Evolutionary conservation across 2,113 vertebrate genomes (phyloP).

Genomic region (Carettochelys insculpta): DNA sequence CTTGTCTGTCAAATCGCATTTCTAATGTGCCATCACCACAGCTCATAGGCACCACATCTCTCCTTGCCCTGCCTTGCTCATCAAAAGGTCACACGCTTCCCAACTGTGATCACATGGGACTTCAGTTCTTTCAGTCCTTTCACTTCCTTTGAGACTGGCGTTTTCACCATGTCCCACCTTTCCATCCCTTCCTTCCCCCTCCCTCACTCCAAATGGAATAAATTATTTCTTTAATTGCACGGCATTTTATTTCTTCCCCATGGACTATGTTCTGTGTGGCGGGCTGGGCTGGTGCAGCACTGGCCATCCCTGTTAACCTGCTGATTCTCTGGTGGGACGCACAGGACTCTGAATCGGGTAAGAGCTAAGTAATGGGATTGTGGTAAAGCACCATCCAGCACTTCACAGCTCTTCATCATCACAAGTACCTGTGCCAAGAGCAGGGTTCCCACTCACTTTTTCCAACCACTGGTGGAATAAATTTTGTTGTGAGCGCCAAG

Average conservation of each 20-base stretch:
- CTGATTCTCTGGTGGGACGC: constrained; percentile 53
- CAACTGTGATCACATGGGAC: constrained; percentile 54
- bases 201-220: constrained; percentile 47
- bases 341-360: constrained; percentile 64
- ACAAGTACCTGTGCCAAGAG: background rate
- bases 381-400: background rate
- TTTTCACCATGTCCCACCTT: constrained; percentile 23
- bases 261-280: constrained; percentile 64
- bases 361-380: constrained; percentile 38
- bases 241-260: constrained; percentile 62
- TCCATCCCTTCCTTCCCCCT: constrained; percentile 60
- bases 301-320: constrained; percentile 52
- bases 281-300: constrained; percentile 62
- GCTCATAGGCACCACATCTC: constrained; percentile 18
- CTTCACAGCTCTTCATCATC: background rate
- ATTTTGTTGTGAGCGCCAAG: too few relatives aligned
- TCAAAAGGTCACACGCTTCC: constrained; percentile 43
- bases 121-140: background rate
- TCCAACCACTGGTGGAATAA: too few relatives aligned
- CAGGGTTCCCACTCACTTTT: too few relatives aligned
- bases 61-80: constrained; percentile 37
- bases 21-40: constrained; percentile 17
- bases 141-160: constrained; percentile 5
- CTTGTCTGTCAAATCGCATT: constrained; percentile 38
- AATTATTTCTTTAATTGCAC: constrained; percentile 58